Percentiles rank a stretch among this genome's conserved stretches.
Evolutionary conservation across 2,797 vertebrate genomes (phyloP).

Genomic region (Lepilemur ruficaudatus): DNA sequence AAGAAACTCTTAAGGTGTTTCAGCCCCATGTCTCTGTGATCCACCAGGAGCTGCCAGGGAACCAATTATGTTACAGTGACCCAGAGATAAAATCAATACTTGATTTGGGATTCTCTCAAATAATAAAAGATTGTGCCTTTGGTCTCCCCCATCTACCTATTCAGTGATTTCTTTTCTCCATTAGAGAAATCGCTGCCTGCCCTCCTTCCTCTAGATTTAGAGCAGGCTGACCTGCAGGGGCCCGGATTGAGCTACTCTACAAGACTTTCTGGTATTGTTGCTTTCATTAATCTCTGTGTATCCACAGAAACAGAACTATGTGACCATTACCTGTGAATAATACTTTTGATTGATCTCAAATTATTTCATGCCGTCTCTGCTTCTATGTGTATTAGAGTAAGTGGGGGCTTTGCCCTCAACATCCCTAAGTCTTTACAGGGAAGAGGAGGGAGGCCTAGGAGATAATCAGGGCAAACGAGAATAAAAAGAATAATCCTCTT

Average conservation of each 20-base stretch:
- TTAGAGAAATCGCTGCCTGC: not conserved
- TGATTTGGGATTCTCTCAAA: conserved; percentile 27
- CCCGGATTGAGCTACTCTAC: not conserved
- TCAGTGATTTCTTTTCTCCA: not conserved
- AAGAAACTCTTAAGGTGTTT: not conserved
- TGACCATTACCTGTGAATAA: conserved; percentile 71
- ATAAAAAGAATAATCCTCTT: conserved; percentile 72
- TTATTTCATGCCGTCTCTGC: conserved; percentile 57
- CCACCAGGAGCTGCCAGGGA: not conserved
- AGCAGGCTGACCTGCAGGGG: not conserved
- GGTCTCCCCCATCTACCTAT: not conserved
- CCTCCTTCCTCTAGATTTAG: not conserved
- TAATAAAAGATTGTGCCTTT: not conserved
- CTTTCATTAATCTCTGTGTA: conserved; percentile 32
- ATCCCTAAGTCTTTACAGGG: conserved; percentile 24
- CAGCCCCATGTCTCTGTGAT: not conserved
- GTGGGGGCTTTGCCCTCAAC: not conserved
- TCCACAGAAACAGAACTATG: conserved; percentile 63
- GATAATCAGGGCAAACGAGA: conserved; percentile 50
- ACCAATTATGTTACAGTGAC: conserved; percentile 42
- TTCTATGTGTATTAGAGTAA: conserved; percentile 33
- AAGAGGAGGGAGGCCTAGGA: not conserved
- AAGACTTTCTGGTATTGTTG: not conserved
- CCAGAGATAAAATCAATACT: conserved; percentile 7
- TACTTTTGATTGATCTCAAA: conserved; percentile 59